phyloP scores from a whole-genome alignment of 2,888 invertebrate genomes.

The Nemotelus nigrinus region DNA sequence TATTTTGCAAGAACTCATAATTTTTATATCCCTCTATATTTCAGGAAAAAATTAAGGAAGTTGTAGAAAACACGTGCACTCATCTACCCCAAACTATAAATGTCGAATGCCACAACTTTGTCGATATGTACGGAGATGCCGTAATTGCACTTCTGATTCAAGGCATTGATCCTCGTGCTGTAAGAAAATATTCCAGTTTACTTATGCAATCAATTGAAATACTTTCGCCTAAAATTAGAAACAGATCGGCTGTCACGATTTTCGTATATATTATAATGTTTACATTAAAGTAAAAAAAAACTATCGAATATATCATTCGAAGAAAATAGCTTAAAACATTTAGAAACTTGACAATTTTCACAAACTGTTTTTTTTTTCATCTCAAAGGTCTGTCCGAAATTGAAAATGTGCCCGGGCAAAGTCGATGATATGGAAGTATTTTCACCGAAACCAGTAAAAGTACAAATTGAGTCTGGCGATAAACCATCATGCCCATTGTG shows the following conservation, averaged over 20 bases:
- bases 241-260: too few relatives aligned
- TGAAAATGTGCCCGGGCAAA: constrained; percentile 74
- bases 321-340: too few relatives aligned
- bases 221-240: too few relatives aligned
- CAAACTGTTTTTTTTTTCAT: background rate
- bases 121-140: constrained; percentile 81
- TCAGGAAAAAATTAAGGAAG: constrained; percentile 74
- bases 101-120: constrained; percentile 77
- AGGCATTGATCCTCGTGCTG: constrained; percentile 62
- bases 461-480: constrained; percentile 60
- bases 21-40: constrained; percentile 50
- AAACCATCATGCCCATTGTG: constrained; percentile 84
- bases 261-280: too few relatives aligned
- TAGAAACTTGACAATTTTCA: background rate
- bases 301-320: too few relatives aligned
- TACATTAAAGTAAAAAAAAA: too few relatives aligned
- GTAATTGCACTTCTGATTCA: constrained; percentile 81
- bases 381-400: constrained; percentile 70
- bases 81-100: constrained; percentile 72
- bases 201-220: too few relatives aligned
- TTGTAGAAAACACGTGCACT: constrained; percentile 76
- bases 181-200: background rate
- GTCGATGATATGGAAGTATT: constrained; percentile 69
- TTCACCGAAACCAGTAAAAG: constrained; percentile 58
- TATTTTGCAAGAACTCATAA: background rate